Base-by-base conservation (phyloP, 2,888 invertebrate genomes). In the Tortrix viridana region DNA sequence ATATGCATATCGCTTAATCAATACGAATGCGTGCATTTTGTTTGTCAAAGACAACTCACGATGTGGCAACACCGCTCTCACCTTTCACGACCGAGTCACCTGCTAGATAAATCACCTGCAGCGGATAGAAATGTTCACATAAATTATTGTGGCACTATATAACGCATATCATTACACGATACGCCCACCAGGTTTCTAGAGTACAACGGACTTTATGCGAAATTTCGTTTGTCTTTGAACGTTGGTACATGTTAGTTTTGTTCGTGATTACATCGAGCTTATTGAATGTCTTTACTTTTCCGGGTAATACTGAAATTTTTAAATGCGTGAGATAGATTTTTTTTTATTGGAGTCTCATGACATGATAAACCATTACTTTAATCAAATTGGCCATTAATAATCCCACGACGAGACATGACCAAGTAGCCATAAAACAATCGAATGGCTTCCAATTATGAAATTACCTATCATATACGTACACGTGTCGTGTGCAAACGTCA, bases 111-210 rank as follows among this genome's bases (percentile, higher is more conserved):
- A 84, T 84, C 63, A 63, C 63, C 63, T 76, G 71, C 71, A 73
- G 64, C 69, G 72, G 81, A 82, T 83, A 80, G 79, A 80, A 84
- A 81, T 77, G 77, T 81, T 76, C 75, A 76, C 76, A 80, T 84
- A 84, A 86, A 84, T 85, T 82, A 82, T 78, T 72, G 76, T 77
- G 74, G 75, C 79, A 77, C 75, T 75, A 74, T 74, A 67, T 73
- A 69, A 65, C 65, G 71, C 69, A 74, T 74, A 70, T 72, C 74
- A 73, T 75, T 74, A 73, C 69, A 61, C 63, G 65, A 67, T 72
- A 74, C 75, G 75, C 75, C 79, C 77, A 74, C 75, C 63, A 65
- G 67, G 65, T 69, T 69, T 67, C 71, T 69, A 69, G 69, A 67
- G 71, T 73, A 63, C 43, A 37, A 46, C 57, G 47, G 32, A 53